Conservation (phyloP, 2,113 vertebrate species). For the Epinephelus fuscoguttatus region DNA sequence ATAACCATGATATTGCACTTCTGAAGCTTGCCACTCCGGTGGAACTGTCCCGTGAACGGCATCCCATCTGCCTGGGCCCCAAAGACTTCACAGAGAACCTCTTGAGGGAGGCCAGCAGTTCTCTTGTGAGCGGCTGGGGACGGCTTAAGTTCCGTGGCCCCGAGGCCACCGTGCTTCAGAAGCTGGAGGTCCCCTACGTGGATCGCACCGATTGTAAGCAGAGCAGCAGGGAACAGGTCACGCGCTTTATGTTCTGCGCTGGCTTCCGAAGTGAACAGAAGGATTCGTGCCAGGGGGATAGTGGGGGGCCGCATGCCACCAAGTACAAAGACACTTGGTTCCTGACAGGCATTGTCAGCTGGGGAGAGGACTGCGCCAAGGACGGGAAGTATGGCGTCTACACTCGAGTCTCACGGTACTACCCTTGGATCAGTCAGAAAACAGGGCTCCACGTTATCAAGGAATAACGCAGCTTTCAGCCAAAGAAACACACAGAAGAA, state of each 20-base stretch:
- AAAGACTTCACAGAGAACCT: conserved; percentile 88
- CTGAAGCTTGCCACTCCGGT: conserved; percentile 86
- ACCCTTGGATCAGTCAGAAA: conserved; percentile 88
- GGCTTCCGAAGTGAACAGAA: conserved; percentile 78
- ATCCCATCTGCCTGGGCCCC: conserved; percentile 91
- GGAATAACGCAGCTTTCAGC: neutral
- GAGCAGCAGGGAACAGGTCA: conserved; percentile 85
- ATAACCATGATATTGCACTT: conserved; percentile 93
- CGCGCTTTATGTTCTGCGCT: conserved; percentile 94
- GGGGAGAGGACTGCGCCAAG: conserved; percentile 94
- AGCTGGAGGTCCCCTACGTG: conserved; percentile 88
- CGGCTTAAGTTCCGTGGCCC: conserved; percentile 72
- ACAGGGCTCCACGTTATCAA: conserved; percentile 61
- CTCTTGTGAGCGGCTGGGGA: conserved; percentile 95
- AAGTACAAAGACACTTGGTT: conserved; percentile 89
- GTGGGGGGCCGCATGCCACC: conserved; percentile 91
- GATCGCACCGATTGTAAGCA: conserved; percentile 87
- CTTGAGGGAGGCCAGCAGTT: conserved; percentile 69
- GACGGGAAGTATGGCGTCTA: conserved; percentile 94
- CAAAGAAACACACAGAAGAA: neutral
- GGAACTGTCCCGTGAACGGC: conserved; percentile 81
- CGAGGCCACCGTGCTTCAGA: conserved; percentile 83
- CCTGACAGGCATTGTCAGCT: conserved; percentile 95
- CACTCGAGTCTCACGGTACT: conserved; percentile 89
- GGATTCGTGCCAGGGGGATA: conserved; percentile 95